Evolutionary conservation across 1,140 invertebrate genomes (phyloP).

Genomic region (Scaptomyza graminum): DNA sequence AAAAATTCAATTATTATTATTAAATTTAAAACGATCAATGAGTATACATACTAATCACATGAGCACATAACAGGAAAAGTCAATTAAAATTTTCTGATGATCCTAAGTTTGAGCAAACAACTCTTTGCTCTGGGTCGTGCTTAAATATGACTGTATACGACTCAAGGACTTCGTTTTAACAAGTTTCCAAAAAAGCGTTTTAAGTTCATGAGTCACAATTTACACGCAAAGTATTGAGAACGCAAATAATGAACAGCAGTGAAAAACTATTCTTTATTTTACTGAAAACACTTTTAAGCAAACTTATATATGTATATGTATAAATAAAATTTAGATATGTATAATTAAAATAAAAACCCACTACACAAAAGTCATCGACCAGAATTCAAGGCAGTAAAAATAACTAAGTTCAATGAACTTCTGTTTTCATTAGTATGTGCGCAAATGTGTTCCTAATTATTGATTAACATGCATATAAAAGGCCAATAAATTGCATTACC

Average conservation of each 20-base stretch:
- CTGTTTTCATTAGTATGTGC: not conserved
- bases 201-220: not conserved
- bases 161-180: not conserved
- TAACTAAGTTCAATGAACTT: conserved; percentile 20
- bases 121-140: not conserved
- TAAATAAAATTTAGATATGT: too few species aligned
- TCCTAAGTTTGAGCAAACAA: conserved; percentile 10
- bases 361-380: too few species aligned
- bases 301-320: too few species aligned
- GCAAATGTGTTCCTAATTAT: not conserved
- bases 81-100: not conserved
- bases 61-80: conserved; percentile 13
- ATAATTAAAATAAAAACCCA: too few species aligned
- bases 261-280: too few species aligned
- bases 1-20: not conserved
- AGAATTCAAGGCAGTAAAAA: not conserved
- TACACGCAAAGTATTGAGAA: too few species aligned
- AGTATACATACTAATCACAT: not conserved
- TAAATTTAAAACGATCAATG: not conserved
- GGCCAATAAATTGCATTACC: too few species aligned
- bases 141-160: not conserved
- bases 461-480: not conserved
- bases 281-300: too few species aligned
- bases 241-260: too few species aligned
- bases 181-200: not conserved